These are phyloP conservation scores for Muscicapa comitata DNA, from an alignment of 2,797 vertebrate genomes.

Conservation along the genomic window DNA sequence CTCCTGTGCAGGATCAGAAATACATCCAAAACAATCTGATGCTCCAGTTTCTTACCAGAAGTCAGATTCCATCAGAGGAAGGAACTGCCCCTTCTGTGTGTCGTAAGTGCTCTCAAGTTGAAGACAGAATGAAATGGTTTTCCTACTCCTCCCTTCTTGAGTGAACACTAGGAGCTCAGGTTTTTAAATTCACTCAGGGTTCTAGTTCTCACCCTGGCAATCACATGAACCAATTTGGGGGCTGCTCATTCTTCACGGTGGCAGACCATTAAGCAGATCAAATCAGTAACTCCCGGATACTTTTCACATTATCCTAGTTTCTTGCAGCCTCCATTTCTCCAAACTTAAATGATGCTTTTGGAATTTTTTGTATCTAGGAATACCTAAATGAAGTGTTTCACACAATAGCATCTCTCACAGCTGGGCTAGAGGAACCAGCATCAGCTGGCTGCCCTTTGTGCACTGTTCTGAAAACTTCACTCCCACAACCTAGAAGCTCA, in stretches of 20 bases:
- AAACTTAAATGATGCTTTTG: background rate
- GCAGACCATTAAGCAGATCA: background rate
- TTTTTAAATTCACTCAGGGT: background rate
- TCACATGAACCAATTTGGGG: background rate
- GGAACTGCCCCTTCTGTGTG: background rate
- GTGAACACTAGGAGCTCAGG: background rate
- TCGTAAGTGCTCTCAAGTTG: background rate
- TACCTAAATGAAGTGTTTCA: background rate
- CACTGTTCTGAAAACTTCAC: background rate
- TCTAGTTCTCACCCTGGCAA: background rate
- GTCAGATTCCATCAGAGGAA: background rate
- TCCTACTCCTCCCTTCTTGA: background rate
- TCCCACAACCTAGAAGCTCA: background rate
- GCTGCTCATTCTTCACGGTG: background rate
- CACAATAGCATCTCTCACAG: background rate
- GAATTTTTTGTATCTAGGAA: background rate
- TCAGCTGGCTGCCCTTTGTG: background rate
- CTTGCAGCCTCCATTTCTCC: background rate
- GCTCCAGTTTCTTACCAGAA: background rate
- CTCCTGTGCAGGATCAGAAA: background rate
- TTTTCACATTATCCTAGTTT: background rate
- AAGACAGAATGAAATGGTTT: background rate
- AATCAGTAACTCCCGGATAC: background rate
- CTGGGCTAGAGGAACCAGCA: background rate
- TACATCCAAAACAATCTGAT: background rate